phyloP scores from a whole-genome alignment of 1,140 invertebrate genomes.

The Trichogramma pretiosum region DNA sequence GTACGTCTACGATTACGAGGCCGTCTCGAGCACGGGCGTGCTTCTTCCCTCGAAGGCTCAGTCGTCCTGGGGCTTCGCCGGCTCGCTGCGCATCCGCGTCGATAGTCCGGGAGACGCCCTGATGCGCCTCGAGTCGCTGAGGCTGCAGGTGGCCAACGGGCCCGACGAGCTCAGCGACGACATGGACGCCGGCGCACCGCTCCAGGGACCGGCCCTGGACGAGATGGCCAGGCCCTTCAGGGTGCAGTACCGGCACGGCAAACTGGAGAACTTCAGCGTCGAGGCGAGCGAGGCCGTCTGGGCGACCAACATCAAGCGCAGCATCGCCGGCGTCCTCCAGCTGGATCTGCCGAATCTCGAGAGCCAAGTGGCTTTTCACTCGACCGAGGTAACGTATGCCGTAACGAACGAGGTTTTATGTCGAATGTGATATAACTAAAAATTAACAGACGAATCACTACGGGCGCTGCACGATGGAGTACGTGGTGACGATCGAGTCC shows the following conservation, averaged over 20 bases:
- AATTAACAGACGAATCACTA: conserved; percentile 36
- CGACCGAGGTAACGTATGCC: conserved; percentile 40
- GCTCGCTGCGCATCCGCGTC: no score
- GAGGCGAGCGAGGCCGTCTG: conserved; percentile 48
- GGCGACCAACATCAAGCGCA: conserved; percentile 59
- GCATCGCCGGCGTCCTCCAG: conserved; percentile 55
- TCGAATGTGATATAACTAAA: not conserved
- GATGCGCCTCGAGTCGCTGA: no score
- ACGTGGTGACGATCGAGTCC: conserved; percentile 29
- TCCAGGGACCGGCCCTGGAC: conserved; percentile 23
- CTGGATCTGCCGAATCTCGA: conserved; percentile 36
- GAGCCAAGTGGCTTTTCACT: conserved; percentile 34
- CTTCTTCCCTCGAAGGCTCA: conserved; percentile 33
- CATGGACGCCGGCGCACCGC: conserved; percentile 15
- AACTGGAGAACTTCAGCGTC: conserved; percentile 36
- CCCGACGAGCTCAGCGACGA: conserved; percentile 18
- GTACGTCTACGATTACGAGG: conserved; percentile 37
- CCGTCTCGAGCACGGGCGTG: conserved; percentile 34
- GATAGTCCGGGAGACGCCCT: no score
- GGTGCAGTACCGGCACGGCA: conserved; percentile 34
- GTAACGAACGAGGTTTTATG: no score
- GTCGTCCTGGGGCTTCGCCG: conserved; percentile 37
- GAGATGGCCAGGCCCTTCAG: conserved; percentile 38
- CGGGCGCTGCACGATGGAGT: conserved; percentile 39
- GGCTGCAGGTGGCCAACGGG: conserved; percentile 34